Conservation (phyloP, 2,888 invertebrate species). For the Drosophila anomalata region DNA sequence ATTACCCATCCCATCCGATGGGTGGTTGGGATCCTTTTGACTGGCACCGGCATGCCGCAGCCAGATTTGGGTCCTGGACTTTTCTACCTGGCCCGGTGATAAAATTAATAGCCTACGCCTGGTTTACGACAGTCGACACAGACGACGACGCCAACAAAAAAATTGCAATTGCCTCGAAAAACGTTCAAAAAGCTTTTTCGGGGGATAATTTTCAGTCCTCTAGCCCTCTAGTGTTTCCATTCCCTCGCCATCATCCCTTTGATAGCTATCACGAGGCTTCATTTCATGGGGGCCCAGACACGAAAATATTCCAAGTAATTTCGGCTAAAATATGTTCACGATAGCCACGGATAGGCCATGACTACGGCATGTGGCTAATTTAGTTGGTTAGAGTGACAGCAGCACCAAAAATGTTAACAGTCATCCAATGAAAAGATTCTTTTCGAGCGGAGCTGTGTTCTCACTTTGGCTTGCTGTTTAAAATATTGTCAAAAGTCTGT, state of each 20-base stretch:
- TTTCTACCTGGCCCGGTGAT: slow-evolving; percentile 61
- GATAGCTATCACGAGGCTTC: slow-evolving; percentile 65
- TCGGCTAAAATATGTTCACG: slow-evolving; percentile 61
- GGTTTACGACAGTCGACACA: slow-evolving; percentile 61
- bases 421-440: slow-evolving; percentile 18
- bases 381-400: slow-evolving; percentile 44
- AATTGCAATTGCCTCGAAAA: slow-evolving; percentile 55
- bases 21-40: slow-evolving; percentile 42
- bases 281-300: slow-evolving; percentile 47
- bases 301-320: slow-evolving; percentile 56
- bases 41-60: slow-evolving; percentile 32
- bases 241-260: slow-evolving; percentile 20
- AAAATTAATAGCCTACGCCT: slow-evolving; percentile 79
- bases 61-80: slow-evolving; percentile 28
- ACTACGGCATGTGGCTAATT: slow-evolving; percentile 64
- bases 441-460: slow-evolving; percentile 1
- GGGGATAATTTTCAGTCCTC: slow-evolving; percentile 62
- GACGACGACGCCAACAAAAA: slow-evolving; percentile 25
- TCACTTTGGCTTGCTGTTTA: not conserved
- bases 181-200: slow-evolving; percentile 50
- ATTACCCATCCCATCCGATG: slow-evolving; percentile 44
- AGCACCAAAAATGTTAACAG: slow-evolving; percentile 29
- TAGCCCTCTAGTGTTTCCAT: not conserved
- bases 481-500: not conserved
- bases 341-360: slow-evolving; percentile 38